Evolutionary conservation across 2,888 invertebrate genomes (phyloP).

Genomic region (Oligia fasciuncula): DNA sequence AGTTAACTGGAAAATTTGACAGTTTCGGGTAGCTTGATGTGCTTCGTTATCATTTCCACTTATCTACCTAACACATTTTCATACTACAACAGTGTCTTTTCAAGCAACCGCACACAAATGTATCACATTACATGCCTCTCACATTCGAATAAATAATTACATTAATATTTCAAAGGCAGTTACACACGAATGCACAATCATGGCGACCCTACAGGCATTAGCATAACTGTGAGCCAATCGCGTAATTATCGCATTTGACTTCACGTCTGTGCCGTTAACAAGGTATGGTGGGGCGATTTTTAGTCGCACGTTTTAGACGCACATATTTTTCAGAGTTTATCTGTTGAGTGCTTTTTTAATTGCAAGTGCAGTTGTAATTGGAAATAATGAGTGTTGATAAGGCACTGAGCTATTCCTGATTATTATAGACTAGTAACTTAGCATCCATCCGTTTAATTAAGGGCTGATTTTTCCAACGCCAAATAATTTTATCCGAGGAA

Average conservation of each 20-base stretch:
- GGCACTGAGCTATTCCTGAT: not conserved
- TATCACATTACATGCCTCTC: not conserved
- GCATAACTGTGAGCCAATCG: constrained; percentile 72
- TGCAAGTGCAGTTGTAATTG: constrained; percentile 13
- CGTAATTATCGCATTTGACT: constrained; percentile 76
- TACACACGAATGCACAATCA: constrained; percentile 55
- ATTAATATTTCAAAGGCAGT: constrained; percentile 57
- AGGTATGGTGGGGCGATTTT: constrained; percentile 53
- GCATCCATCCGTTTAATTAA: too few species aligned
- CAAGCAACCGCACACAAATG: not conserved
- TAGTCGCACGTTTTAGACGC: constrained; percentile 36
- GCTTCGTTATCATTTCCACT: too few species aligned
- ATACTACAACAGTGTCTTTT: not conserved
- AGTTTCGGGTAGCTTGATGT: too few species aligned
- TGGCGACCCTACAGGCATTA: constrained; percentile 67
- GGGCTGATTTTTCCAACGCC: too few species aligned
- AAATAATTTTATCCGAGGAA: too few species aligned
- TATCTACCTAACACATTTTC: not conserved
- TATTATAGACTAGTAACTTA: not conserved
- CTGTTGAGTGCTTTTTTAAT: constrained; percentile 6
- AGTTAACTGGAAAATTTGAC: too few species aligned
- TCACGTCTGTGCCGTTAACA: constrained; percentile 67
- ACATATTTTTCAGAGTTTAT: constrained; percentile 10
- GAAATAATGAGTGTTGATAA: constrained; percentile 16
- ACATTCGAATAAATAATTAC: constrained; percentile 43